Evolutionary conservation across 2,888 invertebrate genomes (phyloP).

Genomic region (Tridacna gigas): DNA sequence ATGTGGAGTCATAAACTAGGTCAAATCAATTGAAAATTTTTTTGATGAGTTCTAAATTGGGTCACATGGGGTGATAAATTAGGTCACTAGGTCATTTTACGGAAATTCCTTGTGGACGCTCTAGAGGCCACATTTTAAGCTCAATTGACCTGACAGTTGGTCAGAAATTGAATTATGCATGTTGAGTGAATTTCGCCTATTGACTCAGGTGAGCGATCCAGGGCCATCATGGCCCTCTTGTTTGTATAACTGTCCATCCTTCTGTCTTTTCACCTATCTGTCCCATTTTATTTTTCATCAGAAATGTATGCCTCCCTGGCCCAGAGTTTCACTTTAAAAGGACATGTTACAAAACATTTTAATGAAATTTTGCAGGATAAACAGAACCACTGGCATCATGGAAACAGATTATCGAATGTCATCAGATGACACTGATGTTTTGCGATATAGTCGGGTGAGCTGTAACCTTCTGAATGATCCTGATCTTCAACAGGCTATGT

Average conservation of each 20-base stretch:
- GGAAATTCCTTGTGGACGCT: too few species aligned
- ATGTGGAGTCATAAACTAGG: too few species aligned
- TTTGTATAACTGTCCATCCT: not conserved
- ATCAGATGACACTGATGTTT: slow-evolving; percentile 66
- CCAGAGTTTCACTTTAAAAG: not conserved
- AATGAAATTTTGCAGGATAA: not conserved
- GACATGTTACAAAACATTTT: not conserved
- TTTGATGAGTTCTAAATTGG: too few species aligned
- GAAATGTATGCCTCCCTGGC: not conserved
- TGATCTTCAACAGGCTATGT: slow-evolving; percentile 81
- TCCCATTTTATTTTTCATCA: not conserved
- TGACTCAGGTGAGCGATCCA: too few species aligned
- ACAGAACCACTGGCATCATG: not conserved
- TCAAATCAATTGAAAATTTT: too few species aligned
- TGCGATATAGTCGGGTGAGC: slow-evolving; percentile 85
- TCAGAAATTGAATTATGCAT: too few species aligned
- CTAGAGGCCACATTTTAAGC: too few species aligned
- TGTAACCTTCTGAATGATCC: slow-evolving; percentile 89
- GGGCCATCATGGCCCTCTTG: not conserved
- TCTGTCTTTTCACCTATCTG: not conserved
- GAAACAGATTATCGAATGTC: not conserved
- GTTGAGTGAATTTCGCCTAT: too few species aligned
- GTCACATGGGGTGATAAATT: too few species aligned
- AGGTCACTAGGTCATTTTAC: too few species aligned
- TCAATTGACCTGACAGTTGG: too few species aligned